Evolutionary conservation across 2,888 invertebrate genomes (phyloP), one percentile per base, ranked within the genome.

Genomic region (Agonopterix arenella): DNA sequence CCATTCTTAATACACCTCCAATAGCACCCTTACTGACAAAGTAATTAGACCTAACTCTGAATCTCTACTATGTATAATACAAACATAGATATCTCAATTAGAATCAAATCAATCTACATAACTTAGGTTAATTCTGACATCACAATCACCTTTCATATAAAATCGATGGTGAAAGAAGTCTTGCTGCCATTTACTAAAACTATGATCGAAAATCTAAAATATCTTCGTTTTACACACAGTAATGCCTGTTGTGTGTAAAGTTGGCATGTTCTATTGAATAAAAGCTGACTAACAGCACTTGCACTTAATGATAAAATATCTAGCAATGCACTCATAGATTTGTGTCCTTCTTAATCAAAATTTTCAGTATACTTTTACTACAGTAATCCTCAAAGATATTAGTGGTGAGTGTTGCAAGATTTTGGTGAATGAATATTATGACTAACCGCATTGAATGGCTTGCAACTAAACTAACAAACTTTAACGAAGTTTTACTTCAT

Each of bases 341-440:
- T 80, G 76, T 84, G 84, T 84, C 73, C 80, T 81, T 79, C 73
- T 75, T 70, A 78, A 73, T 74, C 73, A 73, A 52, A 76, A 64
- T 70, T 86, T 86, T 83, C 88, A 89, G 88, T 89, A 28, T 7
- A 75, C 63, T 69, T 60, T 68, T 70, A 75, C 84, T 73, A 84
- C 84, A 79, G 85, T 88, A 85, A 79, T 75, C 78, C 80, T 71
- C 77, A 79, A 78, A 79, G 80, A 78, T 66, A 71, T 85, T 82
- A 85, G 88, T 85, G 88, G 88, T 88, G 88, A 89, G 88, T 89
- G 82, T 83, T 81, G 81, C 80, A 76, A 69, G 80, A 81, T 83
- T 84, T 80, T 84, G 84, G 81, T 76, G 76, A 76, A 70, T 68
- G 64, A 70, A 64, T 69, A 64, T 28, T 63, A 70, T 79, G 69